Evolutionary conservation across 2,113 vertebrate species (phyloP).

Genomic region (Caloenas nicobarica): DNA sequence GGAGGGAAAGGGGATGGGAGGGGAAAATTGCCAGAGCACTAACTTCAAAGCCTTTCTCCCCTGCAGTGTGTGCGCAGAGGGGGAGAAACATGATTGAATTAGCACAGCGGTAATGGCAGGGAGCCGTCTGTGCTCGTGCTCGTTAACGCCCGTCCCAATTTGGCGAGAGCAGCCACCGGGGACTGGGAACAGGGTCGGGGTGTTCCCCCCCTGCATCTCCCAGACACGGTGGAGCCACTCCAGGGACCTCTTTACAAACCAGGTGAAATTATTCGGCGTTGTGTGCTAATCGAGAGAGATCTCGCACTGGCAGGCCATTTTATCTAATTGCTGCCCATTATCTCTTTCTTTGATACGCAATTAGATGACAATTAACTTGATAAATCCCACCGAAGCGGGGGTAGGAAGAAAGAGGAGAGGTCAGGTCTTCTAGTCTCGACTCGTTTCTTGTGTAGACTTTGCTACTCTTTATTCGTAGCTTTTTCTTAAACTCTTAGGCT

Average conservation of each 20-base stretch:
- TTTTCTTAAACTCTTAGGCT: neutral
- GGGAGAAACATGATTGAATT: neutral
- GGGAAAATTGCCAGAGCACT: neutral
- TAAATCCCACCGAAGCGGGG: neutral
- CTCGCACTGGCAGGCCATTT: slow-evolving; percentile 62
- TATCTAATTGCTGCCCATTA: slow-evolving; percentile 71
- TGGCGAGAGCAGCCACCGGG: neutral
- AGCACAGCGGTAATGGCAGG: neutral
- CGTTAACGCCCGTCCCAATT: neutral
- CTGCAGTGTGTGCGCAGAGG: neutral
- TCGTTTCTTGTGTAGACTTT: neutral
- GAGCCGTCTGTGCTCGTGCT: neutral
- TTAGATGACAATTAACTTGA: slow-evolving; percentile 71
- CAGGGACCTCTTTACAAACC: slow-evolving; percentile 23
- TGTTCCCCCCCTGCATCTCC: neutral
- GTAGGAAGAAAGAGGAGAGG: neutral
- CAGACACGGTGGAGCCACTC: slow-evolving; percentile 70
- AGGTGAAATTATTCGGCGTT: slow-evolving; percentile 26
- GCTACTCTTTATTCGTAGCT: neutral
- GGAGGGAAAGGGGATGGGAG: neutral
- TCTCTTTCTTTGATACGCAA: slow-evolving; percentile 74
- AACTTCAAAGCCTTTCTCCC: slow-evolving; percentile 40
- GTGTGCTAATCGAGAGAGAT: slow-evolving; percentile 54
- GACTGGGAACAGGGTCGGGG: neutral
- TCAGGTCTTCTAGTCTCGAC: fast-evolving